Evolutionary conservation across 1,140 invertebrate species (phyloP).

Genomic region (Melanaphis sacchari): DNA sequence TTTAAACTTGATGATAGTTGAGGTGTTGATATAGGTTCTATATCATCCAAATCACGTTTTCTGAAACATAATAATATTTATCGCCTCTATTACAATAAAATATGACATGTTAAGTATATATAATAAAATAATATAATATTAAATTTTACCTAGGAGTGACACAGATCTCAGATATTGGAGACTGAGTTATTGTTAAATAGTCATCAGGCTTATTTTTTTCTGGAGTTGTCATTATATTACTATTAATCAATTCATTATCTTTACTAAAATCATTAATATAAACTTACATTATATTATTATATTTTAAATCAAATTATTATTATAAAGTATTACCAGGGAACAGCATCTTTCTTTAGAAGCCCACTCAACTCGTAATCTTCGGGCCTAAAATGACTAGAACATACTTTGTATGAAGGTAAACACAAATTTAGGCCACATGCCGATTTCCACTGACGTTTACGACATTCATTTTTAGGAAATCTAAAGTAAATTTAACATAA

Average conservation of each 20-base stretch:
- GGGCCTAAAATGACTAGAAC: background rate
- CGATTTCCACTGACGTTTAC: background rate
- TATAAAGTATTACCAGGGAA: background rate
- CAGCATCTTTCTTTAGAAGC: constrained; percentile 4
- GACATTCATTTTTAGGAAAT: background rate
- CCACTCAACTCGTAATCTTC: background rate
- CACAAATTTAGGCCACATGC: background rate
- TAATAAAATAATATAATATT: background rate
- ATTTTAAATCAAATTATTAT: background rate
- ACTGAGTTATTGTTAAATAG: background rate
- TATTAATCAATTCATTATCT: background rate
- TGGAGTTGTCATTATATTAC: background rate
- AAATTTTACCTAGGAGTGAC: constrained; percentile 9
- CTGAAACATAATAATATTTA: background rate
- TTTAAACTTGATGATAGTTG: background rate
- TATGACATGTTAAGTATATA: background rate
- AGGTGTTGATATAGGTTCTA: background rate
- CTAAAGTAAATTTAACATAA: background rate
- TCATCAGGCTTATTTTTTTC: background rate
- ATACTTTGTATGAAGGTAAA: background rate
- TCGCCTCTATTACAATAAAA: background rate
- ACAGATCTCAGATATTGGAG: background rate
- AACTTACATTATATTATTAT: background rate
- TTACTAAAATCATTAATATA: background rate
- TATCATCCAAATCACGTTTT: background rate